Conservation (phyloP, 2,113 vertebrate genomes). For the Sapajus apella region DNA sequence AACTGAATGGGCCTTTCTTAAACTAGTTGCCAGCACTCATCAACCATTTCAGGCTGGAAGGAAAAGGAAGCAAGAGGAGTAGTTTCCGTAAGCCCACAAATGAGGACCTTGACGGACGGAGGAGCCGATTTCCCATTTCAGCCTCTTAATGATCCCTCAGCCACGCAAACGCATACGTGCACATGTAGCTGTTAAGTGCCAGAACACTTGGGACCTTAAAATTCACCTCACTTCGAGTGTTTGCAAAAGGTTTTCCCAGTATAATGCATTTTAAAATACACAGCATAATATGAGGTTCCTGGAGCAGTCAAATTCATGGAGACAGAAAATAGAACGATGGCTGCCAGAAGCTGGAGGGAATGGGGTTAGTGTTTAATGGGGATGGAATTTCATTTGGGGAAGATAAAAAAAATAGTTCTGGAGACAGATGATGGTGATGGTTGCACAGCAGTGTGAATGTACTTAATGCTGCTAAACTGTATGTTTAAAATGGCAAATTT, state of each 20-base stretch:
- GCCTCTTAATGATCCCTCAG: background rate
- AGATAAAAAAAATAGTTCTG: background rate
- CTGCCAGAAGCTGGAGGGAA: background rate
- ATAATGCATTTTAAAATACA: background rate
- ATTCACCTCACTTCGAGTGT: background rate
- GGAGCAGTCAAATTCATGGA: background rate
- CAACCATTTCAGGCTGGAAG: background rate
- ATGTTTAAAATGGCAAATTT: background rate
- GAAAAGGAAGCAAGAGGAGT: background rate
- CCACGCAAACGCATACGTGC: background rate
- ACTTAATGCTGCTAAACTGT: background rate
- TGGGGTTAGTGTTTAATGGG: background rate
- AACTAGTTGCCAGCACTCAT: background rate
- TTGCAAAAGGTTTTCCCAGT: background rate
- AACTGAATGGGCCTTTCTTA: background rate
- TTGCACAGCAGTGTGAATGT: background rate
- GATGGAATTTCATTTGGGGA: background rate
- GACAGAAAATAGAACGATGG: background rate
- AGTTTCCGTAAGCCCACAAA: background rate
- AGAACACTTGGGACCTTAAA: background rate
- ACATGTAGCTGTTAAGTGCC: background rate
- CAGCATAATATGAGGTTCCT: background rate
- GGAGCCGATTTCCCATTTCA: background rate
- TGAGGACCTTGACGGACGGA: background rate
- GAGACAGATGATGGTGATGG: background rate